Percentiles rank a stretch among this genome's conserved stretches.
These are phyloP conservation scores for Melieria picta DNA, from an alignment of 2,888 invertebrate genomes.

Conservation along the genomic window DNA sequence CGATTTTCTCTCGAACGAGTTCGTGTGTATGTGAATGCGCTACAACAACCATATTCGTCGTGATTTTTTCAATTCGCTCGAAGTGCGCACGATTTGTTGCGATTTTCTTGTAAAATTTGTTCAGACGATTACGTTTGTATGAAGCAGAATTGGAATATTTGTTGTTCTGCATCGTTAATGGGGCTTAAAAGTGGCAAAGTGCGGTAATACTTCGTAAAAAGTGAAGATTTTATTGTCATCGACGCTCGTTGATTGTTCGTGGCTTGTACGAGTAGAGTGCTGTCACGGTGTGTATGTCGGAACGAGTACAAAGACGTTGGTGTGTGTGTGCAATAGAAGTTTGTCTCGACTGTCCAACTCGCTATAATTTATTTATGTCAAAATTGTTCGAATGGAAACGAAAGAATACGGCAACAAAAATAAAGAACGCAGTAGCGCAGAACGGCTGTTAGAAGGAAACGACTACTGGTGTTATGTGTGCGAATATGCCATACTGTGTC, in stretches of 20 bases:
- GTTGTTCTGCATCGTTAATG: neutral
- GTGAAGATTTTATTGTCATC: slow-evolving; percentile 2
- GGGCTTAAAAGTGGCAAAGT: neutral
- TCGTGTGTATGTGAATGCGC: slow-evolving; percentile 23
- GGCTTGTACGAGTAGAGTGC: slow-evolving; percentile 15
- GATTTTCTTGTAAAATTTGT: slow-evolving; percentile 11
- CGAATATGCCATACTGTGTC: slow-evolving; percentile 37
- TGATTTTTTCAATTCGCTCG: slow-evolving; percentile 25
- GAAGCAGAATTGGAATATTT: neutral
- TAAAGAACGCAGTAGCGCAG: slow-evolving; percentile 31
- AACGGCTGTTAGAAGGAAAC: neutral
- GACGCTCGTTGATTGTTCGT: slow-evolving; percentile 17
- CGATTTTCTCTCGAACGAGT: slow-evolving; percentile 42
- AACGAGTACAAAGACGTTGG: slow-evolving; percentile 14
- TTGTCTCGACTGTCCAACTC: slow-evolving; percentile 16
- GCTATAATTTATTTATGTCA: slow-evolving; percentile 33
- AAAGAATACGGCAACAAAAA: slow-evolving; percentile 30
- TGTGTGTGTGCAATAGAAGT: slow-evolving; percentile 15
- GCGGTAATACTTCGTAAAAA: slow-evolving; percentile 10
- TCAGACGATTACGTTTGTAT: neutral
- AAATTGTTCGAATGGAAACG: slow-evolving; percentile 32
- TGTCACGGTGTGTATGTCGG: slow-evolving; percentile 6
- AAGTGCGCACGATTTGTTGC: neutral
- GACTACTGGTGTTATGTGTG: neutral
- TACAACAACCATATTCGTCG: slow-evolving; percentile 23